Base-by-base conservation (phyloP, 2,113 vertebrate genomes). In the Pituophis catenifer region DNA sequence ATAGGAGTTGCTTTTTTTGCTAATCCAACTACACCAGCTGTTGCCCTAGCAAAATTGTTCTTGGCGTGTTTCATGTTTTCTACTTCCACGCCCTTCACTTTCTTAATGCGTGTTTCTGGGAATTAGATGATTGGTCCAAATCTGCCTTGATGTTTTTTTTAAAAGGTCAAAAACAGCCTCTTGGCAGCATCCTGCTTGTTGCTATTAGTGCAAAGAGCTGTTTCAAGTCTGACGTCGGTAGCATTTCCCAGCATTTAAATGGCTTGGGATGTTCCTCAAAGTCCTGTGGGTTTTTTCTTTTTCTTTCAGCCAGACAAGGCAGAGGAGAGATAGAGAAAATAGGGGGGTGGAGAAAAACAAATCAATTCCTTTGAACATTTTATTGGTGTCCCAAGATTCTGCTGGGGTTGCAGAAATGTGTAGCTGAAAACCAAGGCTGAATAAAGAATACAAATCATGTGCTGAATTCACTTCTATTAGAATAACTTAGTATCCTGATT, bases 81-180 rank as follows among this genome's bases (percentile, higher is more conserved):
- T 8, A 1, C 52, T 9, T 17, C 75, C 1, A 44, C 3, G 21
- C 75, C 19, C 75, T 81, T 33, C 10, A 19, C 33, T 38, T 15
- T 33, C 23, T 1, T 2, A 11, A 44, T 33, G 65, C 65, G 57
- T 55, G 12, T 58, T 81, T 48, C 65, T 48, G 38, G 13, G 70
- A 93, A 93, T 85, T 23, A 33, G 38, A 89, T 85, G 65, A 58
- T 58, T 85, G 65, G 17, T 89, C 54, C 65, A 58, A 93, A 9
- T 12, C 0, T 0, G 19, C 65, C 0, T 0, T 13, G 0, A 0
- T n/a, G 21, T 24, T 11, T 89, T 0, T 3, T 58, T 15, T 38
- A 38, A 58, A 33, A 87, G 0, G 21, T 0, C 92, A 19, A 52
- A 90, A 17, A n/a, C 12, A 53, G 44, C 86, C 29, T 50, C 55